Conservation (phyloP, 2,113 vertebrate genomes). For the Semicossyphus pulcher region DNA sequence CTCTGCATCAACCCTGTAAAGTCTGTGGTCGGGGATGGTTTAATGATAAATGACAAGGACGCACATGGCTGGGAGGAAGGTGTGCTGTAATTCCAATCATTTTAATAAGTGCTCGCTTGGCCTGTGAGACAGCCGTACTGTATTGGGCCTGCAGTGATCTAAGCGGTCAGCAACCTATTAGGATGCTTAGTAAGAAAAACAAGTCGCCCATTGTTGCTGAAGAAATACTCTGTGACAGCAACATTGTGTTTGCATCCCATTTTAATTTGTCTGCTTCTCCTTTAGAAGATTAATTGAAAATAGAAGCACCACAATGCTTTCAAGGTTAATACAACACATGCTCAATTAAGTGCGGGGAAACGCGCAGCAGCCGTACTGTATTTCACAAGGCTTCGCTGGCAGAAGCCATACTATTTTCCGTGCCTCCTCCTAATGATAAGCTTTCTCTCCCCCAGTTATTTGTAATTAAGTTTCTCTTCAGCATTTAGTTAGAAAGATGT, state of each 20-base stretch:
- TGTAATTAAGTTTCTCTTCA: slow-evolving; percentile 71
- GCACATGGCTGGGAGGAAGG: slow-evolving; percentile 49
- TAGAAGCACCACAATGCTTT: slow-evolving; percentile 59
- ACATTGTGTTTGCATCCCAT: slow-evolving; percentile 50
- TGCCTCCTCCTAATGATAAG: slow-evolving; percentile 56
- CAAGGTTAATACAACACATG: slow-evolving; percentile 73
- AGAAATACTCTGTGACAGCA: slow-evolving; percentile 44
- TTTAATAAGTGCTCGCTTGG: slow-evolving; percentile 45
- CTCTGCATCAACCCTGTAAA: not conserved
- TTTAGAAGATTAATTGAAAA: slow-evolving; percentile 75
- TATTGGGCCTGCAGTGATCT: slow-evolving; percentile 47
- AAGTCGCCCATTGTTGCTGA: slow-evolving; percentile 41
- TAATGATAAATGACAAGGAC: slow-evolving; percentile 65
- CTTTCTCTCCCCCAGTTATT: slow-evolving; percentile 59
- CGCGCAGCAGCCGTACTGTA: slow-evolving; percentile 34
- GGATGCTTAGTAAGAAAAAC: slow-evolving; percentile 10
- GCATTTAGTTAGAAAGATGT: slow-evolving; percentile 66
- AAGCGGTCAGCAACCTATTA: slow-evolving; percentile 47
- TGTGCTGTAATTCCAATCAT: slow-evolving; percentile 42
- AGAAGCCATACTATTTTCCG: slow-evolving; percentile 50
- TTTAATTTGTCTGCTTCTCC: slow-evolving; percentile 59
- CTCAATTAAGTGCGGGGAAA: slow-evolving; percentile 67
- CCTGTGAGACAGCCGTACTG: slow-evolving; percentile 32
- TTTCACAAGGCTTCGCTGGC: slow-evolving; percentile 43
- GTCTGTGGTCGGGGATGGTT: slow-evolving; percentile 6